These are phyloP conservation scores for Phortica magna DNA, from an alignment of 2,888 invertebrate species.

Conservation along the genomic window DNA sequence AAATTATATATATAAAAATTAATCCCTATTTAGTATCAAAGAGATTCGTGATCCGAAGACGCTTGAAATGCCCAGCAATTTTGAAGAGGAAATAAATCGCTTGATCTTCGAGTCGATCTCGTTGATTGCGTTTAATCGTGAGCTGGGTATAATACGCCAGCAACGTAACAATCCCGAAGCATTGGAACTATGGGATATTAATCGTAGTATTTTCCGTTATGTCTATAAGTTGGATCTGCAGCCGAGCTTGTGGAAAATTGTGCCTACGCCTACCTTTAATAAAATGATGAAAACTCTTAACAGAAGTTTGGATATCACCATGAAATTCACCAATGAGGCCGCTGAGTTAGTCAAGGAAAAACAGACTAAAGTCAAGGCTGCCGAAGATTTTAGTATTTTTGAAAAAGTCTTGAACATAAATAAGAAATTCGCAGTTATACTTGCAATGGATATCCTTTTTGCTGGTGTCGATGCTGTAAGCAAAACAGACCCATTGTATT, in stretches of 20 bases:
- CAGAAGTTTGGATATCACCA: conserved; percentile 59
- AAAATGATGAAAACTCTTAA: conserved; percentile 60
- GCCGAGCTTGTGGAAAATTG: conserved; percentile 71
- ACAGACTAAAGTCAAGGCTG: conserved; percentile 58
- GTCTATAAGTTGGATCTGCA: conserved; percentile 66
- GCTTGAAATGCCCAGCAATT: conserved; percentile 77
- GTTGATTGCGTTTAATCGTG: conserved; percentile 75
- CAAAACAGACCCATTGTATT: neutral
- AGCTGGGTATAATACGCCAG: conserved; percentile 65
- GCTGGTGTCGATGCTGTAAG: conserved; percentile 82
- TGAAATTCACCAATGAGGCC: conserved; percentile 72
- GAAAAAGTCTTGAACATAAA: conserved; percentile 79
- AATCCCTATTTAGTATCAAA: conserved; percentile 76
- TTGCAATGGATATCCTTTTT: conserved; percentile 81
- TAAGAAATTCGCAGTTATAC: conserved; percentile 79
- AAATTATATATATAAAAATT: too few relatives aligned
- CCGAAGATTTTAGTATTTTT: conserved; percentile 78
- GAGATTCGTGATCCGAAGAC: conserved; percentile 60
- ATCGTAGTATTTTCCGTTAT: conserved; percentile 50
- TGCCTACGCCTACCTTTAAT: conserved; percentile 69
- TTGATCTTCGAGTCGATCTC: conserved; percentile 81
- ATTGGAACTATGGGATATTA: conserved; percentile 50
- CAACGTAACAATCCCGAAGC: conserved; percentile 61
- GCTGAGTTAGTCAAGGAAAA: conserved; percentile 51
- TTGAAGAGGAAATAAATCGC: conserved; percentile 79